Conservation (phyloP, 2,113 vertebrate species). For the Eudyptes chrysolophus region DNA sequence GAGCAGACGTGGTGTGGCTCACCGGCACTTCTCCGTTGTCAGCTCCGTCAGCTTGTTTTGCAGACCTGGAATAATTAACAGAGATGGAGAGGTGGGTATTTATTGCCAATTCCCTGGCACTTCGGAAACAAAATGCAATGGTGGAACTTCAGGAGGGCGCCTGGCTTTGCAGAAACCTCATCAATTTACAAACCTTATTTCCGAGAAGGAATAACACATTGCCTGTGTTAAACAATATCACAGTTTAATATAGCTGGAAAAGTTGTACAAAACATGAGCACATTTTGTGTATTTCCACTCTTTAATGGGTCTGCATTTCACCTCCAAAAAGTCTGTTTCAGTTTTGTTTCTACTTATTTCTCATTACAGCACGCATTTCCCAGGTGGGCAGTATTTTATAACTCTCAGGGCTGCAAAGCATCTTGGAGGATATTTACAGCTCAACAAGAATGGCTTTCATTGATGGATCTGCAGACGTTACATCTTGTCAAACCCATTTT, state of each 20-base stretch:
- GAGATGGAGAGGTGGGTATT: neutral
- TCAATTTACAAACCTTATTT: neutral
- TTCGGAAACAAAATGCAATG: neutral
- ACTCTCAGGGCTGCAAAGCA: neutral
- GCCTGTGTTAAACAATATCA: neutral
- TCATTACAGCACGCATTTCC: neutral
- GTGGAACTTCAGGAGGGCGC: neutral
- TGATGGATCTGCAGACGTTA: slow-evolving; percentile 33
- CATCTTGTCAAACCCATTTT: slow-evolving; percentile 34
- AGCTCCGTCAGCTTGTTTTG: slow-evolving; percentile 88
- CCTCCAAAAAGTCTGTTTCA: neutral
- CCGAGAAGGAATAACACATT: accelerated
- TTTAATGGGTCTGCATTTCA: neutral
- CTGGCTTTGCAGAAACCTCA: neutral
- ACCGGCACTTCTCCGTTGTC: slow-evolving; percentile 91
- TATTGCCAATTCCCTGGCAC: neutral
- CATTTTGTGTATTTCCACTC: neutral
- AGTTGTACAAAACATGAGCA: neutral
- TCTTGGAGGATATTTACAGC: slow-evolving; percentile 21
- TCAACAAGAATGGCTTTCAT: neutral
- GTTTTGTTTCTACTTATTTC: slow-evolving; percentile 10
- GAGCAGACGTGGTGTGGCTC: slow-evolving; percentile 40
- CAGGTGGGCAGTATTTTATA: slow-evolving; percentile 4
- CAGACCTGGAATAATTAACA: slow-evolving; percentile 74
- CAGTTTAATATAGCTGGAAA: neutral